Percentiles rank a stretch among this genome's conserved stretches.
phyloP scores from a whole-genome alignment of 2,113 vertebrate species.

The Propithecus coquereli region DNA sequence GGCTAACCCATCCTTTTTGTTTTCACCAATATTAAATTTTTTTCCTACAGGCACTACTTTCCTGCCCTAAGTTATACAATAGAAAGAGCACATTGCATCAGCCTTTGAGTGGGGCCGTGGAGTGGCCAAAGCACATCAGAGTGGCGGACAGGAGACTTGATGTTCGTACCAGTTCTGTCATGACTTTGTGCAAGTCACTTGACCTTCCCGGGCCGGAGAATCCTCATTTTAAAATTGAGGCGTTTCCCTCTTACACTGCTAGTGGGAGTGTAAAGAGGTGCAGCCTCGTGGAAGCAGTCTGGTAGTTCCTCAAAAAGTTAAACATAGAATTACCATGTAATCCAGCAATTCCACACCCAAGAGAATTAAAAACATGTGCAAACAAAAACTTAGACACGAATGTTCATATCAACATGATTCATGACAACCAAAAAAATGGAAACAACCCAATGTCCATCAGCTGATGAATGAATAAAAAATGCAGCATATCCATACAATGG shows the following conservation, averaged over 20 bases:
- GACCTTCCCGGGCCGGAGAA: background rate
- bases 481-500: background rate
- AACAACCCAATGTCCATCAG: background rate
- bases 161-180: background rate
- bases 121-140: background rate
- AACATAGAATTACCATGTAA: background rate
- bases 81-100: background rate
- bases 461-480: background rate
- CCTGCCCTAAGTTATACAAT: background rate
- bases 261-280: background rate
- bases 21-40: background rate
- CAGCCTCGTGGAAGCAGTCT: background rate
- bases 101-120: background rate
- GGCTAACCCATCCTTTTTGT: background rate
- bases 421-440: background rate
- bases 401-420: background rate
- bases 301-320: background rate
- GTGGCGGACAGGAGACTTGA: rapidly evolving
- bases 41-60: background rate
- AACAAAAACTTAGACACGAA: background rate
- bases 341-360: background rate
- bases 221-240: background rate
- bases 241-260: background rate
- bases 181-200: background rate
- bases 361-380: background rate